Base-by-base conservation (phyloP, 1,140 invertebrate species). In the Drosophila virilis region DNA sequence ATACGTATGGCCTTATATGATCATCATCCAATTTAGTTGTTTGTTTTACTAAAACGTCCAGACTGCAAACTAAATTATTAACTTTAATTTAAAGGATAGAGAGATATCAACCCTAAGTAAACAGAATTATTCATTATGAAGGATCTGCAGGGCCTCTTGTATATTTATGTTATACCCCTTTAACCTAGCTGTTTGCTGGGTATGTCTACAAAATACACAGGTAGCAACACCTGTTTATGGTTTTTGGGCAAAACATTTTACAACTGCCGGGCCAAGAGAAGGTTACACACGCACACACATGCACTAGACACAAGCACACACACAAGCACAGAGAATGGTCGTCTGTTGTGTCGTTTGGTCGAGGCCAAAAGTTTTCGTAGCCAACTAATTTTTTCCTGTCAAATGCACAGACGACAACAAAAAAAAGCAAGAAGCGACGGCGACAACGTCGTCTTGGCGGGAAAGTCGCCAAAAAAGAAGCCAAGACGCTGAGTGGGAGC, bases 351-450 rank as follows among this genome's bases (percentile, higher is more conserved):
- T 60, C 62, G 59, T 62, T 79, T 70, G 73, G 51, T 74, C 60
- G 60, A 78, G 83, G 82, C 82, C 83, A 86, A 86, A 86, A 86
- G 67, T 86, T 86, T 86, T 86, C 83, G 83, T 88, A 89, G 83
- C 79, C 83, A 88, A 88, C 83, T 88, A 88, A 88, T 88, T 88
- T 88, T 59, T 88, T 88, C 83, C 83, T 88, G 83, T 88, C 83
- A 88, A 88, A 78, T 89, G 83, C 83, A 88, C 83, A 88, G 83
- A 86, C 82, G 82, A 82, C 83, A 78, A 86, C 78, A 79, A 71
- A 57, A 57, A 57, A 32, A 45, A 66, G 40, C 15, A 59, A 46
- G 50, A 62, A 43, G 50, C 58, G 45, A 69, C 62, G 37, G 62
- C 58, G 51, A 50, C 75, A 66, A 45, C 76, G 80, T 28, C 67